phyloP scores from a whole-genome alignment of 1,140 invertebrate genomes.

The Ganaspis sp. region DNA sequence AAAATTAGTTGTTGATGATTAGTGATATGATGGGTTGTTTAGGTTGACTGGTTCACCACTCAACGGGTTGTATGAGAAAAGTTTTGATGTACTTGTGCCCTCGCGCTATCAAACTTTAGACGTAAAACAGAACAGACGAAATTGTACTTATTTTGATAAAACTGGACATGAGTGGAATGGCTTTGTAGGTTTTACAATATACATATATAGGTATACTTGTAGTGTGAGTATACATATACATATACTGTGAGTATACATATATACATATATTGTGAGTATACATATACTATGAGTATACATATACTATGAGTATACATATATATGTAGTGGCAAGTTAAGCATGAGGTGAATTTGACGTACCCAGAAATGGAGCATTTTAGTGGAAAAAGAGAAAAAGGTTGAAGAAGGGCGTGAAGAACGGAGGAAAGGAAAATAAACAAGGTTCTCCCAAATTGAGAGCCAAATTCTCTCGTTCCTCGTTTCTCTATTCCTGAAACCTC shows the following conservation, averaged over 20 bases:
- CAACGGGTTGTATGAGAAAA: conserved; percentile 40
- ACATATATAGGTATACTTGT: no score
- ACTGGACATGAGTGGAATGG: conserved; percentile 10
- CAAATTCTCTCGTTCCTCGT: conserved; percentile 21
- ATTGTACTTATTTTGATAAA: conserved; percentile 30
- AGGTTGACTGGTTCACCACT: not conserved
- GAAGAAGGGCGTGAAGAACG: conserved; percentile 16
- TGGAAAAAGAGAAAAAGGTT: not conserved
- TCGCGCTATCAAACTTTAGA: conserved; percentile 41
- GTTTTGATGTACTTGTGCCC: conserved; percentile 43
- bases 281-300: no score
- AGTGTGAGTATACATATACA: no score
- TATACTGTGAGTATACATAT: no score
- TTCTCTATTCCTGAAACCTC: conserved; percentile 10
- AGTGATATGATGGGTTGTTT: not conserved
- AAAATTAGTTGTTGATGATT: not conserved
- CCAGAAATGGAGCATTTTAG: not conserved
- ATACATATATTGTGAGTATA: no score
- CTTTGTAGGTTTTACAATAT: not conserved
- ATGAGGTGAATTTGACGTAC: not conserved
- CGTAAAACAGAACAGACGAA: conserved; percentile 46
- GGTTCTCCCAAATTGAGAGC: conserved; percentile 18
- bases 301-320: no score
- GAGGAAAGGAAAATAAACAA: conserved; percentile 8
- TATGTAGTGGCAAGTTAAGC: not conserved